Evolutionary conservation across 2,113 vertebrate genomes (phyloP), one percentile per base, ranked within the genome.

Genomic region (Agelaius phoeniceus): DNA sequence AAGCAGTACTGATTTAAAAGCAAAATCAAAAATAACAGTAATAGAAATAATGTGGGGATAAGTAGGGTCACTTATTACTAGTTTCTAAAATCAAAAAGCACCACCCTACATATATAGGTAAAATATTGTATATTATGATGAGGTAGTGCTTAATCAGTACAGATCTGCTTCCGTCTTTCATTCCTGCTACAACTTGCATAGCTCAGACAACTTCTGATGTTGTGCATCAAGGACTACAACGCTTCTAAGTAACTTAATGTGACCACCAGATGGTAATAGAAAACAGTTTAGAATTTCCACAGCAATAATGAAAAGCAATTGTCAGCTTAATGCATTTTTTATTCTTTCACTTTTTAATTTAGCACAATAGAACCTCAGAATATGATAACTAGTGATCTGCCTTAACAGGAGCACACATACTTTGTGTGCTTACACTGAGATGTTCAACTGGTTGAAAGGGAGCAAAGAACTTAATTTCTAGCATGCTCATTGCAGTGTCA

Each of bases 251-350:
- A 80, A 89, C 75, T 63, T 54, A 49, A 9, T 89, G 77, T 80
- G 55, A 86, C 93, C 94, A 96, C 78, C 87, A 96, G 84, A 94
- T 90, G 94, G 93, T 94, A 96, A 96, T 13, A 94, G 63, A 90
- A 87, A 51, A 67, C 67, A 80, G 37, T 66, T 94, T 11, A 67
- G 71, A 69, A 77, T 87, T 78, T 82, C 61, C 19, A 5, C 22
- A 7, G 55, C 78, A 87, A 24, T 78, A 63, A 58, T 61, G 13
- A 10, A 61, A 76, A 46, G 24, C 10, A 79, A 3, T 19, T n/a
- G 31, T 30, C 13, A 62, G 21, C 33, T 66, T 62, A 79, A 44
- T 57, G 23, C 11, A 1, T n/a, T 89, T 75, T 49, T 61, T 48
- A 55, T 17, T 63, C 28, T 68, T 2, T 78, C 17, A 16, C 1